Percentiles rank a stretch among this genome's conserved stretches.
These are phyloP conservation scores for Metopia argyrocephala DNA, from an alignment of 2,888 invertebrate species.

Conservation along the genomic window DNA sequence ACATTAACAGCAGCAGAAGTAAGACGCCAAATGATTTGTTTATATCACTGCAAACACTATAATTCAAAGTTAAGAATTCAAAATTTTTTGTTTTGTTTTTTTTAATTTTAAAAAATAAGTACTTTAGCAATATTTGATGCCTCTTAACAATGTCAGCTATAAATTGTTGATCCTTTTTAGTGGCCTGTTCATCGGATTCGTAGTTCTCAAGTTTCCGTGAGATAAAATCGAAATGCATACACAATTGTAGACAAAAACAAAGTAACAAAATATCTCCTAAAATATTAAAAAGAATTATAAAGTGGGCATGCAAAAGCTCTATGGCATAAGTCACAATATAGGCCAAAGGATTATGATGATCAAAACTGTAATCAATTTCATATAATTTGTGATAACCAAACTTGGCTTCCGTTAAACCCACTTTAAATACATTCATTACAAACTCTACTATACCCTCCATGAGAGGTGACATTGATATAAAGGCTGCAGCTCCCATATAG, in stretches of 20 bases:
- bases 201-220: slow-evolving; percentile 65
- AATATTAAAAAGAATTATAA: slow-evolving; percentile 29
- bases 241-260: slow-evolving; percentile 69
- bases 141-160: slow-evolving; percentile 63
- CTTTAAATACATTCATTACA: slow-evolving; percentile 7
- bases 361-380: slow-evolving; percentile 59
- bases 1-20: slow-evolving; percentile 63
- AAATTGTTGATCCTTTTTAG: slow-evolving; percentile 61
- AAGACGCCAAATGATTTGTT: slow-evolving; percentile 65
- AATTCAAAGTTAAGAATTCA: slow-evolving; percentile 1
- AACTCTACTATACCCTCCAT: slow-evolving; percentile 51
- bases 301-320: slow-evolving; percentile 66
- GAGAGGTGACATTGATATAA: slow-evolving; percentile 46
- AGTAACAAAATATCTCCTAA: slow-evolving; percentile 69
- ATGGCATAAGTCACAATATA: slow-evolving; percentile 56
- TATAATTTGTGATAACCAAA: slow-evolving; percentile 59
- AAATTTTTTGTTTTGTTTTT: not conserved
- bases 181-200: slow-evolving; percentile 62
- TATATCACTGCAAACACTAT: slow-evolving; percentile 64
- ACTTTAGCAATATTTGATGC: slow-evolving; percentile 68
- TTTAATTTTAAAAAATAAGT: slow-evolving; percentile 14
- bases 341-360: slow-evolving; percentile 39
- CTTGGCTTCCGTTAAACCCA: slow-evolving; percentile 27
- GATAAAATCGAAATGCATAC: slow-evolving; percentile 71
- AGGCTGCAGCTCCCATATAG: slow-evolving; percentile 46